These are phyloP conservation scores for Phyllostomus discolor DNA, from an alignment of 2,113 vertebrate species.

Conservation along the genomic window DNA sequence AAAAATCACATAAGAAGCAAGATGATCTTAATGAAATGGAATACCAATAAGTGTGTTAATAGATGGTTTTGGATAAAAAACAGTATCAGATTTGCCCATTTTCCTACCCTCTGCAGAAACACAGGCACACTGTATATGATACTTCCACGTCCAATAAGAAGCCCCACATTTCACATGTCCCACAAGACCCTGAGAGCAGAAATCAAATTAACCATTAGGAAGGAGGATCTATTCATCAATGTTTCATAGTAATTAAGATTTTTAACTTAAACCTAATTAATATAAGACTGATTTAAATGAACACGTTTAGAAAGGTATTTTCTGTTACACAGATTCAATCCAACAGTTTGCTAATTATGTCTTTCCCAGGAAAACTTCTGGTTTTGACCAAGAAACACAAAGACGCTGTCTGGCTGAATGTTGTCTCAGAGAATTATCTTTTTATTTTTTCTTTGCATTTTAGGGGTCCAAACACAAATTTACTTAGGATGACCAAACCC, in stretches of 20 bases:
- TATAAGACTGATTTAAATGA: neutral
- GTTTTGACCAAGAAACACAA: neutral
- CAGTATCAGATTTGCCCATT: neutral
- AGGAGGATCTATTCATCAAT: neutral
- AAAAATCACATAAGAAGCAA: neutral
- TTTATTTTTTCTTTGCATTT: neutral
- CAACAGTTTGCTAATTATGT: neutral
- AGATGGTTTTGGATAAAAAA: neutral
- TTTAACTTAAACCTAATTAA: slow-evolving; percentile 2
- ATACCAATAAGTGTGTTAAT: neutral
- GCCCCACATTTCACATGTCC: neutral
- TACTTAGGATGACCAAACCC: neutral
- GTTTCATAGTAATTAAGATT: neutral
- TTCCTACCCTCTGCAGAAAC: neutral
- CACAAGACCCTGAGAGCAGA: neutral
- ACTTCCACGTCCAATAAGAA: neutral
- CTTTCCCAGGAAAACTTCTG: neutral
- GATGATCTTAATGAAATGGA: neutral
- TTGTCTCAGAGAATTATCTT: neutral
- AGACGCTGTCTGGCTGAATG: neutral
- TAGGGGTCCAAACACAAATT: neutral
- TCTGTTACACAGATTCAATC: neutral
- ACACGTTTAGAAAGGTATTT: neutral
- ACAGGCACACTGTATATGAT: neutral
- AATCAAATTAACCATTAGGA: neutral